Conservation (phyloP, 2,797 vertebrate species). For the Artibeus jamaicensis region DNA sequence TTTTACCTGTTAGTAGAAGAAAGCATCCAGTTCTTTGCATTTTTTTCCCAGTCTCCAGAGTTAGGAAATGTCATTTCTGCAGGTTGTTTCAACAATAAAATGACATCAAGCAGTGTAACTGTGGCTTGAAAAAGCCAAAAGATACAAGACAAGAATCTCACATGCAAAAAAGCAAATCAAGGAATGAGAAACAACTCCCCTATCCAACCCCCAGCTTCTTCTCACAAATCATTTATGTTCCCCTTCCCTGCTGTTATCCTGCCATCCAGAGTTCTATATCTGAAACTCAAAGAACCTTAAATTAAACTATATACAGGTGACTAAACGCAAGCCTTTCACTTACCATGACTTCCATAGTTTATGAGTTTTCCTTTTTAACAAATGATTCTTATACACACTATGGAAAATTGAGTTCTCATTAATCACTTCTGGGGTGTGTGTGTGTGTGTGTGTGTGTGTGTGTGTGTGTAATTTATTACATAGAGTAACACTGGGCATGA, state of each 20-base stretch:
- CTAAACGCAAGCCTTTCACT: background rate
- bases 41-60: background rate
- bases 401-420: background rate
- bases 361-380: background rate
- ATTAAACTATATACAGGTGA: background rate
- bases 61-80: background rate
- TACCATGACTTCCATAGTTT: background rate
- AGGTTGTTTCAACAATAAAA: conserved; percentile 20
- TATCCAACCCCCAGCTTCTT: background rate
- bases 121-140: background rate
- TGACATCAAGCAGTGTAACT: background rate
- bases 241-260: background rate
- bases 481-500: background rate
- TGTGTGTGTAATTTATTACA: background rate
- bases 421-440: background rate
- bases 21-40: background rate
- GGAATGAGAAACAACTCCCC: background rate
- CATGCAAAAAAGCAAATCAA: background rate
- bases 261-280: background rate
- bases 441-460: background rate
- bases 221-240: background rate
- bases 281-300: conserved; percentile 11
- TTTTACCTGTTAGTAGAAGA: background rate
- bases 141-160: background rate
- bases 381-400: background rate